Evolutionary conservation across 2,113 vertebrate genomes (phyloP).

Genomic region (Micromys minutus): DNA sequence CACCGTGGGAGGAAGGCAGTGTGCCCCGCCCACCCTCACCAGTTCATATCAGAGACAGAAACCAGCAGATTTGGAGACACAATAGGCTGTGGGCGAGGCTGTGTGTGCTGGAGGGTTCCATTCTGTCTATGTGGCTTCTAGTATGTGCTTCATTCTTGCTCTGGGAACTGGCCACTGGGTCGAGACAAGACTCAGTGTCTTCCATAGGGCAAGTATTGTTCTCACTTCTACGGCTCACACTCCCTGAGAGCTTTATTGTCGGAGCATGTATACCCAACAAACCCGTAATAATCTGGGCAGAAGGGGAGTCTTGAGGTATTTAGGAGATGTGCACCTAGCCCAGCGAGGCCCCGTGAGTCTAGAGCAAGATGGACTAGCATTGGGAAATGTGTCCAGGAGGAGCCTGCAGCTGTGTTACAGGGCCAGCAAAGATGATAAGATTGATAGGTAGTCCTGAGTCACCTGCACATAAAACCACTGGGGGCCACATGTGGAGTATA

Average conservation of each 20-base stretch:
- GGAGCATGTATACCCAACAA: background rate
- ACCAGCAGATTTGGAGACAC: background rate
- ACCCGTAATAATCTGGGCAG: background rate
- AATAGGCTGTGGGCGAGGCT: background rate
- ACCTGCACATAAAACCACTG: background rate
- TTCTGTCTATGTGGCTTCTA: background rate
- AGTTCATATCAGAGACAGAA: background rate
- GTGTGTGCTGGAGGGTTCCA: background rate
- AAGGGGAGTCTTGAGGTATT: background rate
- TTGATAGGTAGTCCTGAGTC: background rate
- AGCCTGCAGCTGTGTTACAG: background rate
- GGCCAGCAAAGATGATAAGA: background rate
- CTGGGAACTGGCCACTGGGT: background rate
- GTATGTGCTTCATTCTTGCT: background rate
- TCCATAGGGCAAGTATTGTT: rapidly evolving
- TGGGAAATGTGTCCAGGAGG: background rate
- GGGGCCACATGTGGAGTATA: background rate
- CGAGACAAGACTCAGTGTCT: background rate
- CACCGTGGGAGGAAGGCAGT: background rate
- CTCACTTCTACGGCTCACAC: background rate
- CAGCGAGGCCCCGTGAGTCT: background rate
- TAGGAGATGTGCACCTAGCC: background rate
- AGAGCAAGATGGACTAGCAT: too few species aligned
- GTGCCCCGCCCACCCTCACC: rapidly evolving
- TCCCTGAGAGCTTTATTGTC: background rate